Percentiles rank a stretch among this genome's conserved stretches.
Conservation (phyloP, 2,113 vertebrate species). For the Antechinus flavipes region DNA sequence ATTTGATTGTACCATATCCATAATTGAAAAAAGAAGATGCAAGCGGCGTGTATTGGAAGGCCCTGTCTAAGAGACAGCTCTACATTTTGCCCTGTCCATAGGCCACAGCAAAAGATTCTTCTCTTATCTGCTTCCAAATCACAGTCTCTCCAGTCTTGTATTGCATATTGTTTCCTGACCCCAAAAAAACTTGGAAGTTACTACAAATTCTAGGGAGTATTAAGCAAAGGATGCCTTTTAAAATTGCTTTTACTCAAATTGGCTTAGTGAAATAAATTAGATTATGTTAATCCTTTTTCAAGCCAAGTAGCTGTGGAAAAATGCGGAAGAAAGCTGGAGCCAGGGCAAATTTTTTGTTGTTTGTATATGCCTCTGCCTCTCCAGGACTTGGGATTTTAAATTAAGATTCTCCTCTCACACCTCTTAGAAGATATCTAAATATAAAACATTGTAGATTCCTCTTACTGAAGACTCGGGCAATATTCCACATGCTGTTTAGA, state of each 20-base stretch:
- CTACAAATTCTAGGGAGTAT: constrained; percentile 41
- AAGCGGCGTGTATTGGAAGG: not conserved
- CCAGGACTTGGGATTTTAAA: not conserved
- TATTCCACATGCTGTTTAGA: not conserved
- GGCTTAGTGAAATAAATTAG: constrained; percentile 72
- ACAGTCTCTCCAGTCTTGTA: constrained; percentile 20
- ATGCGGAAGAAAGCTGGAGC: constrained; percentile 53
- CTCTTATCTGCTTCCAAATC: not conserved
- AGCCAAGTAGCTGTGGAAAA: constrained; percentile 50
- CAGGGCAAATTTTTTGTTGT: not conserved
- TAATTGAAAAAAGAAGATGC: not conserved
- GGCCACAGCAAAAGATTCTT: not conserved
- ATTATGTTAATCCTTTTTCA: constrained; percentile 71
- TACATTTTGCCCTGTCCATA: not conserved
- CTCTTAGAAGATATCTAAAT: constrained; percentile 43
- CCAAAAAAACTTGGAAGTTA: constrained; percentile 42
- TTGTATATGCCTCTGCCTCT: constrained; percentile 25
- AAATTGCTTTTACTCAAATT: constrained; percentile 60
- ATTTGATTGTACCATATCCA: not conserved
- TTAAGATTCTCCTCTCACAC: not conserved
- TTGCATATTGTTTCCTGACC: constrained; percentile 26
- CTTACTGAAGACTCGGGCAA: constrained; percentile 35
- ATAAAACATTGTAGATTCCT: not conserved
- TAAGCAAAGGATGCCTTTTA: constrained; percentile 60
- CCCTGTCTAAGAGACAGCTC: not conserved